Evolutionary conservation across 2,113 vertebrate genomes (phyloP), one percentile per base, ranked within the genome.

Genomic region (Alces alces): DNA sequence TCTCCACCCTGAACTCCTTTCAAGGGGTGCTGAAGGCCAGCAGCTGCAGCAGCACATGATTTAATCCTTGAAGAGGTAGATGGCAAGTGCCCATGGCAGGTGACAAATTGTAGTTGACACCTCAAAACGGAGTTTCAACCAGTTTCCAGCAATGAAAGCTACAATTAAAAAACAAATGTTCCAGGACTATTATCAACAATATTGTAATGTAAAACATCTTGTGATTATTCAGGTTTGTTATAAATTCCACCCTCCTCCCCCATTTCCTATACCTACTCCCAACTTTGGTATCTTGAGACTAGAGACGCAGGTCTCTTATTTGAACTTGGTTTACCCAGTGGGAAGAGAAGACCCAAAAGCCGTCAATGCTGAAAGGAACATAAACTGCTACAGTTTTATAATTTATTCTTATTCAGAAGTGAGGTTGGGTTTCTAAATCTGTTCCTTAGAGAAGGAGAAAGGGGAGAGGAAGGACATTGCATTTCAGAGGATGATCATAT

Each of bases 401-500:
- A 82, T 43, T 90, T 86, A 50, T 76, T 57, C 93, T 88, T 86
- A 43, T 84, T 93, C 27, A 82, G 57, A 96, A 84, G 19, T 64
- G 50, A 97, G 8, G 11, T 33, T 86, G 11, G 13, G 36, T 60
- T 93, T 61, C 78, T 50, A 91, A 94, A 19, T 91, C n/a, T 60
- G 6, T 64, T 96, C 39, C 87, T 95, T 87, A 60, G 57, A 93
- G 45, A 83, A 85, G 15, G 1, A 33, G 15, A 8, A 1, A 11
- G 28, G 28, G 12, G 12, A 45, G 7, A 66, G 36, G 33, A 39
- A n/a, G 33, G 36, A 73, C 93, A 95, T 89, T 97, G 93, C 52
- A 98, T 94, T 92, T 97, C 91, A 95, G 95, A 93, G 79, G 57
- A 98, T 82, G 7, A 55, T 89, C 96, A 96, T 94, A 98, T 97